Conservation (phyloP, 2,797 vertebrate species). For the Brachyrhaphis roseni region DNA sequence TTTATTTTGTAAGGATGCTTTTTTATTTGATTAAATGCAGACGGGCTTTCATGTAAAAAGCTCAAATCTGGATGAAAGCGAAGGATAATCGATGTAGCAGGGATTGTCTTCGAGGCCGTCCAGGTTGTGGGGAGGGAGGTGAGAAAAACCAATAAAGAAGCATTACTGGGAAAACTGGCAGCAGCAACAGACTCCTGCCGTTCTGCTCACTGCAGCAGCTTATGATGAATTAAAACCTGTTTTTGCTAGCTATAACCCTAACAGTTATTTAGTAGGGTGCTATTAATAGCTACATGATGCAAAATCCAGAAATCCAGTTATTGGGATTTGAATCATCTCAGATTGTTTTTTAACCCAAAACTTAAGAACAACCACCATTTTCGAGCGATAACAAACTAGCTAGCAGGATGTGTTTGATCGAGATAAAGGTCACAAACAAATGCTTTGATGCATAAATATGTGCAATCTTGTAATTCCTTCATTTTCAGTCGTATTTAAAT, state of each 20-base stretch:
- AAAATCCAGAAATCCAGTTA: neutral
- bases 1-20: constrained; percentile 59
- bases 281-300: neutral
- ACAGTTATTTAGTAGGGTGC: neutral
- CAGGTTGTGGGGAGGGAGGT: constrained; percentile 47
- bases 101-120: constrained; percentile 44
- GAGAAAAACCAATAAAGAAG: constrained; percentile 56
- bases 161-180: constrained; percentile 23
- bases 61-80: constrained; percentile 48
- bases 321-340: neutral
- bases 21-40: constrained; percentile 64
- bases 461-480: neutral
- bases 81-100: constrained; percentile 53
- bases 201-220: neutral
- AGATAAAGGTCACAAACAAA: neutral
- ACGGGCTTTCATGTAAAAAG: constrained; percentile 65
- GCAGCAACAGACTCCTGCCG: neutral
- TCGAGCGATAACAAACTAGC: neutral
- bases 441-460: neutral
- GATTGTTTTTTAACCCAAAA: neutral
- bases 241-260: neutral
- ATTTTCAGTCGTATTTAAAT: neutral
- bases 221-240: neutral
- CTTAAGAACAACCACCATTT: neutral
- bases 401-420: neutral